A percentile compares a stretch with the other conserved stretches of the same genome.
Conservation (phyloP, 2,113 vertebrate genomes). For the Laticauda laticaudata region DNA sequence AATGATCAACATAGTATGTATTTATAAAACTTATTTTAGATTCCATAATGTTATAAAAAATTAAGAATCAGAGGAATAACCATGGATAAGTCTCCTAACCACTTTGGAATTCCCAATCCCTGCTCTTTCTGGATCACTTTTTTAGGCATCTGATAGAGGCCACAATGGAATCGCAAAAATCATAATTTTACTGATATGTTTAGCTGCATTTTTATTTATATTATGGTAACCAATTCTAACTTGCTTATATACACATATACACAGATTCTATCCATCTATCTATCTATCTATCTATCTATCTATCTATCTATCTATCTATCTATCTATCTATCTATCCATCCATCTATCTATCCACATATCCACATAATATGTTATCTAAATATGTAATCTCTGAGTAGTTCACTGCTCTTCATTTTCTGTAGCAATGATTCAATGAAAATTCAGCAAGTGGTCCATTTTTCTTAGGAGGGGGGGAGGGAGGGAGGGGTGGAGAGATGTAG, state of each 20-base stretch:
- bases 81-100: background rate
- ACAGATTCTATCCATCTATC: background rate
- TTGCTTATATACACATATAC: background rate
- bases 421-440: background rate
- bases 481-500: background rate
- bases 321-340: background rate
- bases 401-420: background rate
- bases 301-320: no score
- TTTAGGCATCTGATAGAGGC: background rate
- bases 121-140: background rate
- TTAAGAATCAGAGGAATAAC: background rate
- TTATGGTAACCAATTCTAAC: background rate
- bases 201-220: background rate
- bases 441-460: background rate
- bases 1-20: background rate
- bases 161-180: background rate
- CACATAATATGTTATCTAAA: background rate
- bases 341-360: background rate
- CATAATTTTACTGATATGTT: background rate
- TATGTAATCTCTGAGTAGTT: background rate
- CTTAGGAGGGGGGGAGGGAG: background rate
- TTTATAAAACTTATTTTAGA: background rate
- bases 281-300: no score
- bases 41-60: background rate
- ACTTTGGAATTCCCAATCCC: background rate